Evolutionary conservation across 2,888 invertebrate genomes (phyloP), one percentile per base, ranked within the genome.

Genomic region (Plebejus melissa): DNA sequence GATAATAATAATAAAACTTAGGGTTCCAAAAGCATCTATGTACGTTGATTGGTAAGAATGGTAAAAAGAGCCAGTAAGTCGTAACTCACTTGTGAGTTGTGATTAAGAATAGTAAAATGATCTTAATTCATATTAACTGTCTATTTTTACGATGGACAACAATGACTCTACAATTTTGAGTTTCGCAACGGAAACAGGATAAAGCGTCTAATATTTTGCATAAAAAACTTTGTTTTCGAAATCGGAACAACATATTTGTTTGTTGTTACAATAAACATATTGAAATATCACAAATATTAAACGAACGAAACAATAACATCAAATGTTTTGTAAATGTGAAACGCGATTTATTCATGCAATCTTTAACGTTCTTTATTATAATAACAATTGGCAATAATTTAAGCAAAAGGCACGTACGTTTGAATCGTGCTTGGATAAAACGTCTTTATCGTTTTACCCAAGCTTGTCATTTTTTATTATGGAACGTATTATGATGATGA

Each of bases 281-380:
- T 32, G 6, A 28, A 60, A 60, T 60, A 60, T 60, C 60, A 11
- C 11, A 60, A 60, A 60, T 28, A 28, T 60, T 32, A 65, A 4
- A 65, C 65, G 16, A 65, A 65, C 65, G 32, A 65, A 65, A 65
- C 32, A 32, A 65, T 65, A 65, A 65, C 65, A 36, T 32, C 11
- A 65, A 60, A 60, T 28, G 60, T 36, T 65, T 65, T 32, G 32
- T 6, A 65, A 65, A 36, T 36, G 32, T 65, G 2, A 65, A 65
- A 65, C 60, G 32, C 32, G 2, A 28, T 11, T 32, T 32, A 28
- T 65, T 65, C 28, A 13, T 65, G 9, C 60, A 28, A 65, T 65
- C 28, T 65, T 65, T 65, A 36, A 32, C 32, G 32, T 65, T 65
- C 32, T 65, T 65, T 65, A 36, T 36, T 65, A 13, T 65, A 65